Conservation (phyloP, 2,113 vertebrate genomes). For the Cyprinodon brontotheroides region DNA sequence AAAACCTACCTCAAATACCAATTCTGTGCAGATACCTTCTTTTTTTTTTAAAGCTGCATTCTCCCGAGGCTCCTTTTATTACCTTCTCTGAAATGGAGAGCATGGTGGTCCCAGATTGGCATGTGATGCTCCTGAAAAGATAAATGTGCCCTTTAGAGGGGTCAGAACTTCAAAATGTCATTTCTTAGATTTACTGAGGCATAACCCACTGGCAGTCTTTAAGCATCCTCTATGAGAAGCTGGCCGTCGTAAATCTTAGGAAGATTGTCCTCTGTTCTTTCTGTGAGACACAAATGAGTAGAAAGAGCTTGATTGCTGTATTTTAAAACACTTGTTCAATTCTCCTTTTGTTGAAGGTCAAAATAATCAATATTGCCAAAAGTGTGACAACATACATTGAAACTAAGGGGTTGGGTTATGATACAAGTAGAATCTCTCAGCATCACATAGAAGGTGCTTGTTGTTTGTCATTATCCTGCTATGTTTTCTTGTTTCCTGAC, state of each 20-base stretch:
- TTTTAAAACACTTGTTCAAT: background rate
- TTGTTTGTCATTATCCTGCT: background rate
- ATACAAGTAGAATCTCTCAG: background rate
- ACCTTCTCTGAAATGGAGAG: constrained; percentile 11
- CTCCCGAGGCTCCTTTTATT: constrained; percentile 7
- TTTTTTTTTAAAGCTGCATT: background rate
- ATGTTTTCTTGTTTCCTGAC: background rate
- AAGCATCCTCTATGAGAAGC: constrained; percentile 39
- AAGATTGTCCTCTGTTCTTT: constrained; percentile 40
- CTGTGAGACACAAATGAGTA: constrained; percentile 38
- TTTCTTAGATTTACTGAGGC: constrained; percentile 56
- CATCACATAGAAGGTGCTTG: background rate
- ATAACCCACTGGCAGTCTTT: constrained; percentile 48
- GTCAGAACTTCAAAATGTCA: constrained; percentile 66
- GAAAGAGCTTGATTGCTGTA: background rate
- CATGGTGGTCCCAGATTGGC: constrained; percentile 1
- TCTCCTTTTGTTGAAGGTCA: background rate
- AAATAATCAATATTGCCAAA: background rate
- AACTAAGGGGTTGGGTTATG: background rate
- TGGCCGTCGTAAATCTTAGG: constrained; percentile 53
- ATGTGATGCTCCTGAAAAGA: constrained; percentile 35
- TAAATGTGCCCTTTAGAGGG: constrained; percentile 54
- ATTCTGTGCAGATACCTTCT: constrained; percentile 11
- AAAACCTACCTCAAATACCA: background rate
- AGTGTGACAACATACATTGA: background rate